phyloP scores from a whole-genome alignment of 2,888 invertebrate species.

The Scaptomyza tumidula region DNA sequence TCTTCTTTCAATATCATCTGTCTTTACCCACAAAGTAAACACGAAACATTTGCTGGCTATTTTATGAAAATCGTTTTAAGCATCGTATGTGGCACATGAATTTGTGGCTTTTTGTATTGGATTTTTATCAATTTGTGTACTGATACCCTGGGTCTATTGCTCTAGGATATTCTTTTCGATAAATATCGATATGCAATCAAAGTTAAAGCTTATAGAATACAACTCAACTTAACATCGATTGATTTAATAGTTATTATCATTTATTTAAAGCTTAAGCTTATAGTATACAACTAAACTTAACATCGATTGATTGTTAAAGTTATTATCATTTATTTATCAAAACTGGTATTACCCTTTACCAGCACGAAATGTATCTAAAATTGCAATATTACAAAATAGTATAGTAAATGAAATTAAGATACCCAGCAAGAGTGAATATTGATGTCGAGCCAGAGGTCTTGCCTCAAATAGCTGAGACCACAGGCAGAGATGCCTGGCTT shows the following conservation, averaged over 20 bases:
- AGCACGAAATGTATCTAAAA: constrained; percentile 13
- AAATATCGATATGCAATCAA: background rate
- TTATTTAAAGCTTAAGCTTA: too few species aligned
- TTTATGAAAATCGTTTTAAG: constrained; percentile 39
- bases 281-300: too few species aligned
- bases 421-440: constrained; percentile 7
- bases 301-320: too few species aligned
- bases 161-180: background rate
- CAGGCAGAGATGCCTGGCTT: constrained; percentile 6
- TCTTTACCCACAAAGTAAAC: background rate
- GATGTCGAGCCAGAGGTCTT: constrained; percentile 8
- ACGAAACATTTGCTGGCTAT: constrained; percentile 19
- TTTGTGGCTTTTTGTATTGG: constrained; percentile 29
- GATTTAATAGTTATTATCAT: too few species aligned
- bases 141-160: constrained; percentile 11
- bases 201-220: too few species aligned
- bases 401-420: constrained; percentile 49
- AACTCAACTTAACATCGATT: too few species aligned
- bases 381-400: constrained; percentile 7
- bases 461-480: constrained; percentile 36
- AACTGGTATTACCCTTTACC: background rate
- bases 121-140: constrained; percentile 1
- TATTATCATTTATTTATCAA: too few species aligned
- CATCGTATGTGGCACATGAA: constrained; percentile 15
- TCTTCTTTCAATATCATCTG: background rate